Percentiles rank a stretch among this genome's conserved stretches.
phyloP scores from a whole-genome alignment of 2,113 vertebrate genomes.

The Delphinus delphis region DNA sequence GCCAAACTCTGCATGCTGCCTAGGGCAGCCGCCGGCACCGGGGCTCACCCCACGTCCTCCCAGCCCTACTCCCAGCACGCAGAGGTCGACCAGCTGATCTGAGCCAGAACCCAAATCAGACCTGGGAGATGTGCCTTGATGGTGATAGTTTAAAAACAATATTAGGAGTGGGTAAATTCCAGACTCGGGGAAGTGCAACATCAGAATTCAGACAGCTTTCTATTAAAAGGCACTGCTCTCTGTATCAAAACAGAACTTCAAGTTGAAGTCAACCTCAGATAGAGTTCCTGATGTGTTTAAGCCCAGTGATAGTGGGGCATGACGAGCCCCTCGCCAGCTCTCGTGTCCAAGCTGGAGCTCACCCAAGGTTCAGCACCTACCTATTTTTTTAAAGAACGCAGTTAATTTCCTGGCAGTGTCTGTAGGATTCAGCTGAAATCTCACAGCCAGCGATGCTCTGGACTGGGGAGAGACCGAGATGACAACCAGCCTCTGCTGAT shows the following conservation, averaged over 20 bases:
- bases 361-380: constrained; percentile 78
- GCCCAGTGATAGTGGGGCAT: neutral
- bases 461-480: constrained; percentile 95
- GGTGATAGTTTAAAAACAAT: neutral
- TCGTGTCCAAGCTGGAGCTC: too few species aligned
- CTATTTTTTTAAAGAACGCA: constrained; percentile 91
- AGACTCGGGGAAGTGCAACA: neutral
- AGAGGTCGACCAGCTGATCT: neutral
- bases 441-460: constrained; percentile 92
- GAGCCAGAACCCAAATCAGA: neutral
- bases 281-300: neutral
- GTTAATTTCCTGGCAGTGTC: constrained; percentile 91
- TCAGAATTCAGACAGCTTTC: neutral
- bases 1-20: neutral
- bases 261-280: neutral
- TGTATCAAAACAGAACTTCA: neutral
- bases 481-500: constrained; percentile 89
- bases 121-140: neutral
- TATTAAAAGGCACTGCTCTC: neutral
- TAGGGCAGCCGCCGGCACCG: accelerated
- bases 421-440: constrained; percentile 85
- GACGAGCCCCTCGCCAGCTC: neutral
- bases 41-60: neutral
- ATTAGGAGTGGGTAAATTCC: neutral
- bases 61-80: neutral